Evolutionary conservation across 2,797 vertebrate species (phyloP), one percentile per base, ranked within the genome.

Genomic region (Acanthurus lineatus): DNA sequence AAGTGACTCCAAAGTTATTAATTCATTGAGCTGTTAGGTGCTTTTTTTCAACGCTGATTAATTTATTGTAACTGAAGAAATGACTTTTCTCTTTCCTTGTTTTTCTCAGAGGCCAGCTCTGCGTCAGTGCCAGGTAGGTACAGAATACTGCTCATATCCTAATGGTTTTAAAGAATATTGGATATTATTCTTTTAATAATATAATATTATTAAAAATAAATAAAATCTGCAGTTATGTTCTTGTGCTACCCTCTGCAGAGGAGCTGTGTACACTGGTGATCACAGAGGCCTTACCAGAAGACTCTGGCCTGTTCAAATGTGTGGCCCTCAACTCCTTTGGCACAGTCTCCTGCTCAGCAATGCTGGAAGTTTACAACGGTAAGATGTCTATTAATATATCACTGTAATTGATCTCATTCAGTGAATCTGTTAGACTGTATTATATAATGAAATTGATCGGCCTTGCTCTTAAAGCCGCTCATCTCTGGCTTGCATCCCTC

Each of bases 251-350:
- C 11, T 70, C 25, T 69, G 19, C 91, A 98, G 96, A 98, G 94
- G 96, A 98, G 91, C 91, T 98, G 75, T 97, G 96, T 56, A 97
- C 96, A 3, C 92, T 97, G 79, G 96, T 97, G 87, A 97, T 98
- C 84, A 96, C 96, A 47, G 97, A 98, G 90, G 96, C 95, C 63
- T 96, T 96, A 80, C 96, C 96, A 45, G 96, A 97, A 92, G 97
- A 98, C 83, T 97, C 96, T 9, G 97, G 97, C 61, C 85, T 96
- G 69, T 98, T 97, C 88, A 96, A 96, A 86, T 98, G 97, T 32
- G 89, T 96, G 74, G 96, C 95, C 73, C 81, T 94, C 79, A 98
- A 98, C 90, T 84, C 96, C 53, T 96, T 93, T 66, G 97, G 97
- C 28, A 91, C 92, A 0, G 94, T 90, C 9, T 94, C 95, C 81